These are phyloP conservation scores for Echinometra lucunter DNA, from an alignment of 53 echinoderm and acorn worm genomes.

Conservation along the genomic window DNA sequence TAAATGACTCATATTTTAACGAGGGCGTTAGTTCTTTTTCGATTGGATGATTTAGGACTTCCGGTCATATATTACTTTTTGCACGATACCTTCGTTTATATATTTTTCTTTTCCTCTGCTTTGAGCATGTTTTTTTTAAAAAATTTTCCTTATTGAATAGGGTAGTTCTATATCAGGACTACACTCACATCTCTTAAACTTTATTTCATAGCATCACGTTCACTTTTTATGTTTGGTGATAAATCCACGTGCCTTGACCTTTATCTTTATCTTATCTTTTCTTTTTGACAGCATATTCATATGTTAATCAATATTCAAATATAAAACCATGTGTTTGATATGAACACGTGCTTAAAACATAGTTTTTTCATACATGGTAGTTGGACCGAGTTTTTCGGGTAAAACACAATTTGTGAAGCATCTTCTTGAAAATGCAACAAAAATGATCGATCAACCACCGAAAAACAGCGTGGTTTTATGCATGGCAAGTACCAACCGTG, in stretches of 20 bases:
- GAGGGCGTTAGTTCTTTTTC: neutral
- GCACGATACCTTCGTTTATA: no score
- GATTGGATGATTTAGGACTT: neutral
- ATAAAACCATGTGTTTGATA: no score
- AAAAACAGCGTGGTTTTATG: constrained; percentile 79
- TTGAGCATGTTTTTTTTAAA: no score
- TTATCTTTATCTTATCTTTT: no score
- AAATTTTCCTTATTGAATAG: no score
- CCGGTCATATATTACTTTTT: no score
- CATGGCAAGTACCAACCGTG: constrained; percentile 77
- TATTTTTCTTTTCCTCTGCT: no score
- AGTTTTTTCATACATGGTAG: constrained; percentile 64
- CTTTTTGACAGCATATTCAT: no score
- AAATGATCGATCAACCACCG: constrained; percentile 50
- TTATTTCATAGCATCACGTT: neutral
- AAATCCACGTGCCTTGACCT: neutral
- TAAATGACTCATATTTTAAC: neutral
- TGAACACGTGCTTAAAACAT: constrained; percentile 61
- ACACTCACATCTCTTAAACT: constrained; percentile 37
- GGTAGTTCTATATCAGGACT: no score
- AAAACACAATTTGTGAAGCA: constrained; percentile 69
- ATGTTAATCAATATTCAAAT: no score
- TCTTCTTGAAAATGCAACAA: constrained; percentile 2
- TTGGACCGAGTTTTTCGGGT: constrained; percentile 56
- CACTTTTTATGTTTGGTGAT: neutral